Percentiles rank a stretch among this genome's conserved stretches.
Conservation (phyloP, 2,113 vertebrate genomes). For the Triplophysa dalaica region DNA sequence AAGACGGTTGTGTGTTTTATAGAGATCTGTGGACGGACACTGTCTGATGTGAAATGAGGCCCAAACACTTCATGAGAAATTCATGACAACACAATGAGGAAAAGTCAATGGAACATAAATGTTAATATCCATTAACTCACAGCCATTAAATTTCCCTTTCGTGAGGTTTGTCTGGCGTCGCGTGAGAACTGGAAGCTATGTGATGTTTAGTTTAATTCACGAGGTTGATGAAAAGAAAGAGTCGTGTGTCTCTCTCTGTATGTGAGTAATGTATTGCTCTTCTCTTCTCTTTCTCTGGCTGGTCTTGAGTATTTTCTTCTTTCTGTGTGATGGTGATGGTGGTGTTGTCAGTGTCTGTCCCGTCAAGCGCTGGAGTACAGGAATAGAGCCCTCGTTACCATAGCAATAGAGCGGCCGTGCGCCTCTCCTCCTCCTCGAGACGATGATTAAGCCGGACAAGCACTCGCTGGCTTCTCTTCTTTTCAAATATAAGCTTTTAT, state of each 20-base stretch:
- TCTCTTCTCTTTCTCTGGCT: too few species aligned
- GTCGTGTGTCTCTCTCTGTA: too few species aligned
- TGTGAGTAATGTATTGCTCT: too few species aligned
- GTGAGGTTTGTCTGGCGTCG: too few species aligned
- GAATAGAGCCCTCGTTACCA: slow-evolving; percentile 77
- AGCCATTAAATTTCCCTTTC: too few species aligned
- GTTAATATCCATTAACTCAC: neutral
- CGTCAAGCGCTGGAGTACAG: slow-evolving; percentile 68
- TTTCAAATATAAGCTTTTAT: neutral
- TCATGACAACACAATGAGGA: too few species aligned
- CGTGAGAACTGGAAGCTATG: too few species aligned
- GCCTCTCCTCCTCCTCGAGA: slow-evolving; percentile 63
- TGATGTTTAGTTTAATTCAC: too few species aligned
- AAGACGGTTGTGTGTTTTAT: too few species aligned
- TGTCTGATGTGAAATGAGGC: too few species aligned
- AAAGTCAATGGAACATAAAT: neutral
- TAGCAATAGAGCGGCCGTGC: slow-evolving; percentile 73
- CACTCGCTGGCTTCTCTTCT: slow-evolving; percentile 63
- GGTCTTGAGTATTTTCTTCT: neutral
- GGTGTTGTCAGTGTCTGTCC: slow-evolving; percentile 51
- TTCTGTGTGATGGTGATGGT: neutral
- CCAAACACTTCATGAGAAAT: neutral
- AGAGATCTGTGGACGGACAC: too few species aligned
- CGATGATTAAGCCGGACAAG: slow-evolving; percentile 70
- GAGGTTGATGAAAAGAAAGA: too few species aligned